phyloP scores from a whole-genome alignment of 2,888 invertebrate species.

The Apotomis turbidana region DNA sequence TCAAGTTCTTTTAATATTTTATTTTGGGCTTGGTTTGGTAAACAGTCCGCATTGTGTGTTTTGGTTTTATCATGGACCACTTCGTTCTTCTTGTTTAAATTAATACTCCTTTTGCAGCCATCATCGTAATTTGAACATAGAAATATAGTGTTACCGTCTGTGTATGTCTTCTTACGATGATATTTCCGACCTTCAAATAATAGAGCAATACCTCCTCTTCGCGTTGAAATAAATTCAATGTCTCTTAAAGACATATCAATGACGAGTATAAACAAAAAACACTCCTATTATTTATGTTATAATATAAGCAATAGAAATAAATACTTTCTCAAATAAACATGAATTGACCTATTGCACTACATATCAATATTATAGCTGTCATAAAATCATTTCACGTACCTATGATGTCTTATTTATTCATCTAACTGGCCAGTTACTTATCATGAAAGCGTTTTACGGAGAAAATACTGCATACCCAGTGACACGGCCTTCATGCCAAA shows the following conservation, averaged over 20 bases:
- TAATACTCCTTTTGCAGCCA: neutral
- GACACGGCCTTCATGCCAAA: slow-evolving; percentile 10
- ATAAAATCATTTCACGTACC: slow-evolving; percentile 9
- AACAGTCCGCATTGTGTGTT: neutral
- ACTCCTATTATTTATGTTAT: slow-evolving; percentile 12
- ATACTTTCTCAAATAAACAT: slow-evolving; percentile 3
- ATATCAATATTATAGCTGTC: slow-evolving; percentile 13
- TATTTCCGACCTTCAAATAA: slow-evolving; percentile 5
- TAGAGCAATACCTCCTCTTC: slow-evolving; percentile 6
- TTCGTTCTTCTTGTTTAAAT: neutral
- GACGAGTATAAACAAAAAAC: slow-evolving; percentile 7
- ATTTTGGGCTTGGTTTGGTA: neutral
- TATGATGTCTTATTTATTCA: slow-evolving; percentile 12
- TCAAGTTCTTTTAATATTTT: neutral
- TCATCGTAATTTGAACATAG: neutral
- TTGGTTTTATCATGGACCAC: neutral
- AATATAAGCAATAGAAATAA: slow-evolving; percentile 11
- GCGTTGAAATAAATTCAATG: slow-evolving; percentile 13
- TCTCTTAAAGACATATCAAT: slow-evolving; percentile 11
- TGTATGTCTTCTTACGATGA: neutral
- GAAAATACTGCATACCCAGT: slow-evolving; percentile 14
- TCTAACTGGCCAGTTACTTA: slow-evolving; percentile 12
- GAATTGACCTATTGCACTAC: slow-evolving; percentile 4
- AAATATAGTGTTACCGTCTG: neutral
- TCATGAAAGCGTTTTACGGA: slow-evolving; percentile 15